Percentiles rank a stretch among this genome's conserved stretches.
Conservation (phyloP, 2,797 vertebrate species). For the Sebastolobus alascanus region DNA sequence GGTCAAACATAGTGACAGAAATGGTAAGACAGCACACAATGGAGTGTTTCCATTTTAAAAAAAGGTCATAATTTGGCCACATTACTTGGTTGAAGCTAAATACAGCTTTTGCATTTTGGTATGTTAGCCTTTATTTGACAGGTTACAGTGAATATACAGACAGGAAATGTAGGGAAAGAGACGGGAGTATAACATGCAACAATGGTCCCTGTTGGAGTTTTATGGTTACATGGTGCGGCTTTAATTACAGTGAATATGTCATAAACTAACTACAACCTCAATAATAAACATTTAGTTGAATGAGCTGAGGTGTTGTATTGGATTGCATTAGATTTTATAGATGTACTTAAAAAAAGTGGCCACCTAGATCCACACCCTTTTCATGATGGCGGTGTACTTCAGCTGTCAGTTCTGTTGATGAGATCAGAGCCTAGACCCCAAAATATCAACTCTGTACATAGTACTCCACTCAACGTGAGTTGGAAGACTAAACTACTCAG, state of each 20-base stretch:
- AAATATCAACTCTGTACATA: background rate
- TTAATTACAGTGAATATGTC: background rate
- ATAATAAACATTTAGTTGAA: background rate
- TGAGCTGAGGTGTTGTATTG: background rate
- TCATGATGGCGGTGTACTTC: no score
- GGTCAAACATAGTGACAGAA: background rate
- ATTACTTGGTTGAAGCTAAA: background rate
- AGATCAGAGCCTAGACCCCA: no score
- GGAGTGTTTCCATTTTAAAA: background rate
- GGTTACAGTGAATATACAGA: background rate
- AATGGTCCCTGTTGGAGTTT: background rate
- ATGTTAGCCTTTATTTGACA: slow-evolving; percentile 1
- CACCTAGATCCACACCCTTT: no score
- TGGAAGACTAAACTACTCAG: background rate
- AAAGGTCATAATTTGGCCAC: background rate
- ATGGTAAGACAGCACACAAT: background rate
- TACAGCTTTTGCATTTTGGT: background rate
- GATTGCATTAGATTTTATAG: background rate
- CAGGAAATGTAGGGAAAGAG: background rate
- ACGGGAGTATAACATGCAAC: background rate
- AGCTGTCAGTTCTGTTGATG: no score
- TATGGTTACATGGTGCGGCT: background rate
- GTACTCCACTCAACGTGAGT: background rate
- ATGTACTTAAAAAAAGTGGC: background rate
- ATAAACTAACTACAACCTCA: background rate